Base-by-base conservation (phyloP, 2,888 invertebrate genomes). In the Conomelus anceps region DNA sequence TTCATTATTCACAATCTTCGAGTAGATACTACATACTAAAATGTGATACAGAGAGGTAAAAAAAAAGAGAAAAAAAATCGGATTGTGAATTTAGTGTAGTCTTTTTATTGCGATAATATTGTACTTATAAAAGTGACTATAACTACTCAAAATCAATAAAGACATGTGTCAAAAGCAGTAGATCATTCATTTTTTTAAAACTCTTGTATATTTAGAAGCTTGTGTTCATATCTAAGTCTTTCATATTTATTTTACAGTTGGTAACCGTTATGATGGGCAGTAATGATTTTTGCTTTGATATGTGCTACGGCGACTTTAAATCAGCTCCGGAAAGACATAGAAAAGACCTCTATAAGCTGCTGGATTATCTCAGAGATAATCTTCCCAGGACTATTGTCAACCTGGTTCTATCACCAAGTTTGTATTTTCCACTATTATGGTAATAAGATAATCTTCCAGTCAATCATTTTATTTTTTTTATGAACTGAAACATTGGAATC, bases 211-310 rank as follows among this genome's bases (percentile, higher is more conserved):
- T 17, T 1, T 1, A 34, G 34, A 17, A 3, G 1, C 34, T 1
- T 34, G 34, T 34, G 17, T 34, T 1, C 11, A 34, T 17, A 17
- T 1, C 1, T 34, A 9, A 13, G 11, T 34, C 3, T 6, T 17
- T 34, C 34, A 34, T 17, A 34, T 85, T 85, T 85, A 20, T 26
- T 86, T 93, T 93, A 86, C 92, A 95, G 95, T 91, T 96, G 84
- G 92, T 96, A 11, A 94, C 94, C 0, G 90, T 95, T 11, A 93
- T 95, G 92, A 94, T 96, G 86, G 95, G 96, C n/a, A 92, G 94
- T 34, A 96, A 96, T 92, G 95, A 96, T 91, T 95, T 96, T 91
- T 96, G 96, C 90, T 89, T 93, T 0, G 94, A 95, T 87, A 93
- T 95, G 41, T 96, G 96, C 91, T 94, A 93, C 91, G 88, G 89